phyloP scores from a whole-genome alignment of 2,888 invertebrate species.

The Parthenolecanium corni region DNA sequence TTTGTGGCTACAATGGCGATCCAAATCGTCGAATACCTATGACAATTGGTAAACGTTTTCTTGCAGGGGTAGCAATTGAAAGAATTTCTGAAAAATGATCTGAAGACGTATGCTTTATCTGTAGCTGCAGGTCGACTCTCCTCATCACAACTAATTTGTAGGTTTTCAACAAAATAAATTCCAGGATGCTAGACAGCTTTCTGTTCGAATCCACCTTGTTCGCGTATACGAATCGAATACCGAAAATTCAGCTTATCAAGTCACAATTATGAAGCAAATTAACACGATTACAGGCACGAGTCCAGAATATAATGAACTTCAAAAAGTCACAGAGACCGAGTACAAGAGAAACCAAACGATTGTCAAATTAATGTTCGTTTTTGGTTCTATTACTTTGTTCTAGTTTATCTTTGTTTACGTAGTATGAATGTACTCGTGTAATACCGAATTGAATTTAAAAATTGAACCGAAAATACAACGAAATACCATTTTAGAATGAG shows the following conservation, averaged over 20 bases:
- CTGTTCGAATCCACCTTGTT: slow-evolving; percentile 24
- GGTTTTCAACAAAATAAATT: slow-evolving; percentile 21
- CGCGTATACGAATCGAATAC: neutral
- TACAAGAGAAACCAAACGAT: too few species aligned
- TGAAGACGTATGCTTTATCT: slow-evolving; percentile 65
- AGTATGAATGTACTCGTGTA: neutral
- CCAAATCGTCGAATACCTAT: neutral
- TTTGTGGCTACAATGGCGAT: slow-evolving; percentile 19
- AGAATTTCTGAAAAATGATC: slow-evolving; percentile 59
- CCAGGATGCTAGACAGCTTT: slow-evolving; percentile 24
- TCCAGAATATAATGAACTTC: too few species aligned
- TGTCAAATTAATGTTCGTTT: too few species aligned
- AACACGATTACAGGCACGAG: too few species aligned
- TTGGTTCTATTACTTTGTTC: neutral
- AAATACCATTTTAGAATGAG: slow-evolving; percentile 22
- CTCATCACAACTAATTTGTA: slow-evolving; percentile 38
- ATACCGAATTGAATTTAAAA: slow-evolving; percentile 25
- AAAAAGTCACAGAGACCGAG: too few species aligned
- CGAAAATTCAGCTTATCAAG: neutral
- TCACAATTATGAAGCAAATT: too few species aligned
- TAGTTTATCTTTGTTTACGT: neutral
- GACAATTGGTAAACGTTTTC: neutral
- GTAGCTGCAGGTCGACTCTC: slow-evolving; percentile 61
- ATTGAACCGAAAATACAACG: slow-evolving; percentile 20
- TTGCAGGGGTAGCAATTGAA: neutral